phyloP scores from a whole-genome alignment of 2,113 vertebrate genomes.

The Thamnaconus septentrionalis region DNA sequence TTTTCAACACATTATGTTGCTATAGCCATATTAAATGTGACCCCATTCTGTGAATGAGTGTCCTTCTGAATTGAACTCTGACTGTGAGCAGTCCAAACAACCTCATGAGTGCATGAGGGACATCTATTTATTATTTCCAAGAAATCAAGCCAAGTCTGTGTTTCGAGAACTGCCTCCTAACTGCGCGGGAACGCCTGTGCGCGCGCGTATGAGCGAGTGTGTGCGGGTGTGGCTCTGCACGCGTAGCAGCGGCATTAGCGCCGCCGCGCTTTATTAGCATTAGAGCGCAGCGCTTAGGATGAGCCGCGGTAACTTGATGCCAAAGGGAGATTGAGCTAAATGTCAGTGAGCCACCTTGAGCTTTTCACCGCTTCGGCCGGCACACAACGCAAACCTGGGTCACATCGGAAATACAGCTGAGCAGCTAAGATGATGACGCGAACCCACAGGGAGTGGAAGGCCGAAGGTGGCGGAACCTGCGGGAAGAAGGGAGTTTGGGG shows the following conservation, averaged over 20 bases:
- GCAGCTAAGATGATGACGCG: conserved; percentile 11
- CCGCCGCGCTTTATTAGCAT: conserved; percentile 58
- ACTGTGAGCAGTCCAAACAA: not conserved
- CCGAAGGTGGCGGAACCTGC: too few species aligned
- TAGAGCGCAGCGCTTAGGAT: conserved; percentile 56
- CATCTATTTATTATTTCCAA: conserved; percentile 23
- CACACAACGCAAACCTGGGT: conserved; percentile 36
- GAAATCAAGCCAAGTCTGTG: conserved; percentile 22
- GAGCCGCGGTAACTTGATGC: conserved; percentile 63
- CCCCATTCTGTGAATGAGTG: too few species aligned
- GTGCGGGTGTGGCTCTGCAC: conserved; percentile 1
- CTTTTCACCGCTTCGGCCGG: conserved; percentile 37
- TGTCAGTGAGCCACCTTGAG: conserved; percentile 74
- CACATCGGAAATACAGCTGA: conserved; percentile 36
- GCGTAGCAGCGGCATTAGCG: conserved; percentile 45
- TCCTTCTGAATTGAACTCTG: not conserved
- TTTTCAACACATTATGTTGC: too few species aligned
- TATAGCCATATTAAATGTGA: too few species aligned
- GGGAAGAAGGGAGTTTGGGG: too few species aligned
- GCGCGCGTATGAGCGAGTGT: conserved; percentile 13
- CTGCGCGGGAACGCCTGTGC: conserved; percentile 12
- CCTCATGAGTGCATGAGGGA: not conserved
- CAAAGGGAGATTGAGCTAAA: conserved; percentile 73
- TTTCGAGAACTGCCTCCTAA: conserved; percentile 27
- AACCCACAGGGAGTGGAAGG: conserved; percentile 1